Conservation (phyloP, 2,888 invertebrate species). For the Cheilosia urbana region DNA sequence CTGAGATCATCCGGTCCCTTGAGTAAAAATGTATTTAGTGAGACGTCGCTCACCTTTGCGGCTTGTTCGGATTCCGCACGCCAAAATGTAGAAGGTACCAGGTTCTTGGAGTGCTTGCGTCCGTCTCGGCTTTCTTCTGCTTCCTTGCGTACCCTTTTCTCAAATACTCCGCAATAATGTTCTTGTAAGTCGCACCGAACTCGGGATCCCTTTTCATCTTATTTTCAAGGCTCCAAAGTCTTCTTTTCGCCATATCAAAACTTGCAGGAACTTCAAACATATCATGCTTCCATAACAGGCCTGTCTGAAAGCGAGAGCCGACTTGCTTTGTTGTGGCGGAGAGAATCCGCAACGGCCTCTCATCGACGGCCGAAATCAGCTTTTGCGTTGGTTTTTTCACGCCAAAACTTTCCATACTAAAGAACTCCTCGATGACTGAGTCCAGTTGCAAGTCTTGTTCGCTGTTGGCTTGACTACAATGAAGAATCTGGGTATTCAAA, state of each 20-base stretch:
- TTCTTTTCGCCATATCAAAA: slow-evolving; percentile 7
- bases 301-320: neutral
- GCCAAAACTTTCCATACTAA: neutral
- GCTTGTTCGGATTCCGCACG: no score
- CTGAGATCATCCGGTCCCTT: no score
- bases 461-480: neutral
- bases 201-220: neutral
- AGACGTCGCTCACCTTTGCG: no score
- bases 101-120: no score
- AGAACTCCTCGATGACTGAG: neutral
- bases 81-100: no score
- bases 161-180: no score
- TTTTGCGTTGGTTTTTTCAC: slow-evolving; percentile 2
- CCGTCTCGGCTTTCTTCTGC: no score
- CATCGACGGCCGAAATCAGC: neutral
- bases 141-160: no score
- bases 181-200: no score
- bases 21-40: no score
- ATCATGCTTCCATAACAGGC: neutral
- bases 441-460: neutral
- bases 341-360: neutral
- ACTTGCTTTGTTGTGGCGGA: neutral
- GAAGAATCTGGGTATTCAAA: neutral
- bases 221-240: neutral
- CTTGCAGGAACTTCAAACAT: neutral